Base-by-base conservation (phyloP, 2,888 invertebrate genomes). In the Conistra vaccinii region DNA sequence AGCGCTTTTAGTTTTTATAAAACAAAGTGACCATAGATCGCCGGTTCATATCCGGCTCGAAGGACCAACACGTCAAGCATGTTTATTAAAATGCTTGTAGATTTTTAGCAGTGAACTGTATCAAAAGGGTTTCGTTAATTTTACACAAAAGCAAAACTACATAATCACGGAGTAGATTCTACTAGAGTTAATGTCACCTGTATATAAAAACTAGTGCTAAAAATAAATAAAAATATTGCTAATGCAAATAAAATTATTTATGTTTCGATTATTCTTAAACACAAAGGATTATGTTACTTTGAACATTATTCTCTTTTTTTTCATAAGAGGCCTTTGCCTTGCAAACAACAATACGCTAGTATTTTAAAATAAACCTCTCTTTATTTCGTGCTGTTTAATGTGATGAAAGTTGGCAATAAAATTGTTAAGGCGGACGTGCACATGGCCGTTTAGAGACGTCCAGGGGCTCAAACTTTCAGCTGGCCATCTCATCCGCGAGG, bases 381-480 rank as follows among this genome's bases (percentile, higher is more conserved):
- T 72, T 73, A 78, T 86, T 76, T 78, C 75, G 70, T 81, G 72
- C 76, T 84, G 84, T 74, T 81, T 87, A 88, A 89, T 87, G 86
- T 86, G 87, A 87, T 84, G 85, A 89, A 89, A 87, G 88, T 90
- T 89, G 81, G 89, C 88, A 90, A 91, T 91, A 91, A 90, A 90
- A 90, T 87, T 81, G 87, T 86, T 87, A 85, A 80, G 77, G 85
- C 87, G 88, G 78, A 83, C 82, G 61, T 66, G 79, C 85, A 82
- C 80, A 81, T 83, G 78, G 87, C 84, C 90, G 88, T 88, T 92
- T 89, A 87, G 89, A 89, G 90, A 81, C 88, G 88, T 91, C 91
- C 89, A 88, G 84, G 85, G 62, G 85, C 88, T 89, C 87, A 88
- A 92, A 92, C 86, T 92, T 92, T 91, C 88, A 89, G 87, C 87